A percentile compares a stretch with the other conserved stretches of the same genome.
phyloP scores from a whole-genome alignment of 2,797 vertebrate species.

The Hippocampus kuda region DNA sequence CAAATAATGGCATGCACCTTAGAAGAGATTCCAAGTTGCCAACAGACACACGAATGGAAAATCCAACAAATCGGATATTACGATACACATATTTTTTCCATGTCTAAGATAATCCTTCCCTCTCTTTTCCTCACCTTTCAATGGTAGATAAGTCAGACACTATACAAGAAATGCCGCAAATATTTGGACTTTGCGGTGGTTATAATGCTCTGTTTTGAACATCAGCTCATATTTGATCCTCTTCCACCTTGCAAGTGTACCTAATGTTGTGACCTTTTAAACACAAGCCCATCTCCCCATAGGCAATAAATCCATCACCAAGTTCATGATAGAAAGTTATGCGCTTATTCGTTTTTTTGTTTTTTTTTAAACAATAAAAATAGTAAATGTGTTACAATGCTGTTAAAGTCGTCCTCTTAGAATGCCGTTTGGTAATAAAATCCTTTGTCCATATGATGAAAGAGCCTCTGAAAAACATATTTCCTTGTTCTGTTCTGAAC shows the following conservation, averaged over 20 bases:
- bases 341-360: not conserved
- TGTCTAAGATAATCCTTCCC: not conserved
- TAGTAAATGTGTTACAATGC: not conserved
- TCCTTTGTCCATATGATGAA: not conserved
- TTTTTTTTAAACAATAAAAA: not conserved
- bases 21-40: not conserved
- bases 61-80: not conserved
- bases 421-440: not conserved
- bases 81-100: not conserved
- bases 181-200: not conserved
- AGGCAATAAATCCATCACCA: not conserved
- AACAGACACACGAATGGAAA: not conserved
- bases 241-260: not conserved
- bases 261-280: too few relatives aligned
- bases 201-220: not conserved
- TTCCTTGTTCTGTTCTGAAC: not conserved
- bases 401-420: not conserved
- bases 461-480: not conserved
- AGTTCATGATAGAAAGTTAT: not conserved
- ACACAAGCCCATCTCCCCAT: too few relatives aligned
- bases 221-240: not conserved
- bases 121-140: not conserved
- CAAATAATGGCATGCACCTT: not conserved
- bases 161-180: not conserved
- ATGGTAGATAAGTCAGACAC: not conserved